Base-by-base conservation (phyloP, 1,140 invertebrate species). In the Phortica variegata region DNA sequence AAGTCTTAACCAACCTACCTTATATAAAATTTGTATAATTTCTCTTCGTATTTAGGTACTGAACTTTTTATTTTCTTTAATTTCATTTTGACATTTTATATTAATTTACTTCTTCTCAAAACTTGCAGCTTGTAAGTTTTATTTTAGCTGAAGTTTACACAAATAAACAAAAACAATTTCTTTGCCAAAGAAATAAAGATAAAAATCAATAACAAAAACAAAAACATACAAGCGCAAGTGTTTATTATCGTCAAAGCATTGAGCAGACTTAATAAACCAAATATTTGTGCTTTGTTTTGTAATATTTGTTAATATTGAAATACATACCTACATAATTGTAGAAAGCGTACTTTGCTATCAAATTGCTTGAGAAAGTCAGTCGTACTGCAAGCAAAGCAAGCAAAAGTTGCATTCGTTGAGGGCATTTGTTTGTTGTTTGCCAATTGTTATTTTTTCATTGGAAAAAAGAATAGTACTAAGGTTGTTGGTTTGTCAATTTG, bases 181-280 rank as follows among this genome's bases (percentile, higher is more conserved):
- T 45, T 15, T 29, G 19, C 21, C 12, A 45, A 47, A 39, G 13
- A 16, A 13, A 33, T 39, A 49, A 16, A 41, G 31, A 23, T 13
- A 4, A 42, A 44, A 38, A 26, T 26, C 41, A 19, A 26, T 34
- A 42, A 39, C 13, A 47, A 45, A 53, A 54, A 29, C 6, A 29
- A 7, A 29, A 29, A 29, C 26, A 54, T 57, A 41, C 36, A 48
- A 58, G 39, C 56, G 56, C 70, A 58, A 47, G 70, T 33, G 70
- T 73, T 65, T 68, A 73, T 73, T 73, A 73, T 73, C 70, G 70
- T 73, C 53, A 54, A 68, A 70, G 65, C 70, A 65, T 49, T 57
- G 61, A 73, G 63, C 63, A 55, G 50, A 70, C 70, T 68, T 73
- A 73, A 73, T 73, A 70, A 68, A 57, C 60, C 70, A 19, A 16